A percentile compares a stretch with the other conserved stretches of the same genome.
phyloP scores from a whole-genome alignment of 2,113 vertebrate species.

The Ptyas mucosa region DNA sequence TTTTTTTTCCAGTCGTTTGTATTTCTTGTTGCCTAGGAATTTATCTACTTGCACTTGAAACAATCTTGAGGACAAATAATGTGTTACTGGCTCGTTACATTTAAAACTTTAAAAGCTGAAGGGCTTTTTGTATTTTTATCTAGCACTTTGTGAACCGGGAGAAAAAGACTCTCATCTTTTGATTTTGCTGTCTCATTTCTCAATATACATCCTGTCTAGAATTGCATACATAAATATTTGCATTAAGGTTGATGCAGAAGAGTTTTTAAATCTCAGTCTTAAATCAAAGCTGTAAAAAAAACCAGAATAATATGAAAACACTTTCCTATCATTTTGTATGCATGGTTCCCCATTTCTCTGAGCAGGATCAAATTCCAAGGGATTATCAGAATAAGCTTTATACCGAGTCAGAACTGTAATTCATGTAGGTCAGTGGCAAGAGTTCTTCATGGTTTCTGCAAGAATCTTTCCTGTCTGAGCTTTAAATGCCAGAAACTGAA shows the following conservation, averaged over 20 bases:
- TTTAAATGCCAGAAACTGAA: background rate
- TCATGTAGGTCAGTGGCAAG: background rate
- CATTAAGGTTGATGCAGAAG: background rate
- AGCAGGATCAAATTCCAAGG: background rate
- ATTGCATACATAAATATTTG: background rate
- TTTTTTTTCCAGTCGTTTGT: background rate
- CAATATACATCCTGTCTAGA: background rate
- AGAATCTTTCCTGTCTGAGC: background rate
- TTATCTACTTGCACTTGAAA: background rate
- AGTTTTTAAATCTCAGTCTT: background rate
- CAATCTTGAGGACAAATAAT: background rate
- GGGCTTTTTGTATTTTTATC: background rate
- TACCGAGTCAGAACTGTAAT: background rate
- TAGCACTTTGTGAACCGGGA: background rate
- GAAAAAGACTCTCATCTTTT: background rate
- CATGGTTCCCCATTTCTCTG: too few relatives aligned
- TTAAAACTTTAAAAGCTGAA: constrained; percentile 1
- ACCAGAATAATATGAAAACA: background rate
- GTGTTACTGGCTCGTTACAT: background rate
- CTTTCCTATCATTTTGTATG: background rate
- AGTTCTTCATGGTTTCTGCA: background rate
- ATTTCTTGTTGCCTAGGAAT: constrained; percentile 4
- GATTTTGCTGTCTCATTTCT: background rate
- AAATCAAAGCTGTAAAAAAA: background rate
- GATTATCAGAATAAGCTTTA: background rate